Percentiles rank a stretch among this genome's conserved stretches.
phyloP scores from a whole-genome alignment of 2,113 vertebrate genomes.

The Maccullochella peelii region DNA sequence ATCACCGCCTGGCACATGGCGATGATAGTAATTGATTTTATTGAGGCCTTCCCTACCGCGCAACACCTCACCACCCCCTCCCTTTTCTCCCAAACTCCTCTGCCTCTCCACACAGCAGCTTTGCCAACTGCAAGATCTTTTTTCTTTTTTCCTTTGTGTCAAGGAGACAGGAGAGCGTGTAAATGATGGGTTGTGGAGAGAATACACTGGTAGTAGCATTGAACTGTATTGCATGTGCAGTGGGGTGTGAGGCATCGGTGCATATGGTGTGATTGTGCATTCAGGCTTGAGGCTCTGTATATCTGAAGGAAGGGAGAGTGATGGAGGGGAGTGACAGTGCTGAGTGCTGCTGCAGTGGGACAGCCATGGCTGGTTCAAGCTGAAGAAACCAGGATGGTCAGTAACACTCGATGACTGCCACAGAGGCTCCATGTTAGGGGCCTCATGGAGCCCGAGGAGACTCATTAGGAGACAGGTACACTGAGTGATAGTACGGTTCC shows the following conservation, averaged over 20 bases:
- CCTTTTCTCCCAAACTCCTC: constrained; percentile 27
- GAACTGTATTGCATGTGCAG: constrained; percentile 39
- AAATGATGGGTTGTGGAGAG: constrained; percentile 25
- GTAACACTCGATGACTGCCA: constrained; percentile 57
- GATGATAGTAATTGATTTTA: constrained; percentile 77
- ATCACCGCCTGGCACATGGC: constrained; percentile 70
- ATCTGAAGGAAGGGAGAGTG: constrained; percentile 15
- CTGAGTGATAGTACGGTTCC: constrained; percentile 41
- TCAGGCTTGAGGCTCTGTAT: constrained; percentile 37
- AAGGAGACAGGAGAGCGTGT: constrained; percentile 18
- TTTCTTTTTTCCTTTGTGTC: constrained; percentile 26
- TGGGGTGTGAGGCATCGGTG: constrained; percentile 4
- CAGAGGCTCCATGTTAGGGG: constrained; percentile 21
- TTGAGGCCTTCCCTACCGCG: constrained; percentile 45
- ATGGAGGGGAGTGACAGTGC: constrained; percentile 40
- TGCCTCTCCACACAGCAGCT: constrained; percentile 3
- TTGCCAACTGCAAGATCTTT: constrained; percentile 16
- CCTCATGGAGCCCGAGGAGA: constrained; percentile 33
- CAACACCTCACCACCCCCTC: constrained; percentile 22
- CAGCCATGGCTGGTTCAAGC: constrained; percentile 33
- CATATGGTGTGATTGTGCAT: constrained; percentile 37
- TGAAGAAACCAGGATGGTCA: constrained; percentile 44
- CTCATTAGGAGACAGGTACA: constrained; percentile 47
- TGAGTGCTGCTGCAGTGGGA: constrained; percentile 50
- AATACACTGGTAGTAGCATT: constrained; percentile 12